Conservation (phyloP, 2,888 invertebrate genomes). For the Dione juno region DNA sequence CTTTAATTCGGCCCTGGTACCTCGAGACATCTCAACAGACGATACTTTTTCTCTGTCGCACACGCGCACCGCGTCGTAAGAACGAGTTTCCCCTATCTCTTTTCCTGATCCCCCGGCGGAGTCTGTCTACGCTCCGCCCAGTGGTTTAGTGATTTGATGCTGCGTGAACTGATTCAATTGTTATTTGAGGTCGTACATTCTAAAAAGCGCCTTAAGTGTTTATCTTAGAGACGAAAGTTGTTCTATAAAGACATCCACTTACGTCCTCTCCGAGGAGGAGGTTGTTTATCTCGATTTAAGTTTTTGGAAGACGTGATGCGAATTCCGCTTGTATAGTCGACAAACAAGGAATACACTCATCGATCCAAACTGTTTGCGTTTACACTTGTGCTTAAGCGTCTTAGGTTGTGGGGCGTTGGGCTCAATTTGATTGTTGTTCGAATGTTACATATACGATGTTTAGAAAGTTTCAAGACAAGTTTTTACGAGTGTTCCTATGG, state of each 20-base stretch:
- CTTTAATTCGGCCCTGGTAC: slow-evolving; percentile 75
- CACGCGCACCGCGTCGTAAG: slow-evolving; percentile 52
- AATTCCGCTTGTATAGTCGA: slow-evolving; percentile 80
- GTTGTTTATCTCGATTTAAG: slow-evolving; percentile 82
- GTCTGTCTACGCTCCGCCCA: slow-evolving; percentile 82
- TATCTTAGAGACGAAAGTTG: slow-evolving; percentile 80
- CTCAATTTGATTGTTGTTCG: slow-evolving; percentile 74
- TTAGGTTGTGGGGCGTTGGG: slow-evolving; percentile 55
- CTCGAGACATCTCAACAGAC: slow-evolving; percentile 69
- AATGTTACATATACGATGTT: slow-evolving; percentile 79
- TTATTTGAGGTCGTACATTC: slow-evolving; percentile 67
- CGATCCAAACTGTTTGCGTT: slow-evolving; percentile 69
- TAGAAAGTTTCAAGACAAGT: slow-evolving; percentile 76
- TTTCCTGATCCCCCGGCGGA: slow-evolving; percentile 76
- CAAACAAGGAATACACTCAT: slow-evolving; percentile 78
- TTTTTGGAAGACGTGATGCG: slow-evolving; percentile 82
- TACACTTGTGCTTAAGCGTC: slow-evolving; percentile 65
- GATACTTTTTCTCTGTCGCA: slow-evolving; percentile 69
- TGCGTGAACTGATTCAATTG: slow-evolving; percentile 84
- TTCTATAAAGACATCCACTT: slow-evolving; percentile 78
- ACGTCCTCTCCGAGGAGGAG: slow-evolving; percentile 76
- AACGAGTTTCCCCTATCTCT: slow-evolving; percentile 68
- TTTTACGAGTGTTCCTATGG: slow-evolving; percentile 72
- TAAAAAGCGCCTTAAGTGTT: slow-evolving; percentile 76
- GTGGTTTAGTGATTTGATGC: slow-evolving; percentile 84